Conservation (phyloP, 2,797 vertebrate genomes). For the Hydrophis major region DNA sequence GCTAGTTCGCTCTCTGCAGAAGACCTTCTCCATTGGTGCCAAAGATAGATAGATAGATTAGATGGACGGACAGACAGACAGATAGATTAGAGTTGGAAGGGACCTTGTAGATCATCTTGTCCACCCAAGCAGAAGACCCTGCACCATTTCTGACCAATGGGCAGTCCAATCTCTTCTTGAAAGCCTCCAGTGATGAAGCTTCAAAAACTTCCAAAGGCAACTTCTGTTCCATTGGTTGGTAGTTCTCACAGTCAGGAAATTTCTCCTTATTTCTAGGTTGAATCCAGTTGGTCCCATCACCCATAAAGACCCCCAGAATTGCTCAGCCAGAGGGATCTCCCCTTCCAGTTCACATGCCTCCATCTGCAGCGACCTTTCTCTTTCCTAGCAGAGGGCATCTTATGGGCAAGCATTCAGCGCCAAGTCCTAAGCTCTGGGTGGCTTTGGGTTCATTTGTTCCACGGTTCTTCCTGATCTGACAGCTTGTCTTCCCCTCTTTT, state of each 20-base stretch:
- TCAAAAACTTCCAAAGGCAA: no score
- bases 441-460: slow-evolving; percentile 84
- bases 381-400: neutral
- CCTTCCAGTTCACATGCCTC: neutral
- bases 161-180: no score
- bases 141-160: no score
- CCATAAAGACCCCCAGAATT: no score
- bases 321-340: neutral
- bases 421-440: slow-evolving; percentile 54
- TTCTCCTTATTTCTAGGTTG: no score
- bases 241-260: no score
- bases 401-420: slow-evolving; percentile 50
- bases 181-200: no score
- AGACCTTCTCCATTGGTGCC: neutral
- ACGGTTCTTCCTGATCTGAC: slow-evolving; percentile 74
- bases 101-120: no score
- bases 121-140: no score
- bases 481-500: slow-evolving; percentile 52
- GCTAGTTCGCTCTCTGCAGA: neutral
- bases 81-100: no score
- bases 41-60: neutral
- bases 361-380: neutral
- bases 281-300: neutral
- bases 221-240: no score
- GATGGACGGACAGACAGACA: no score